A percentile compares a stretch with the other conserved stretches of the same genome.
Conservation (phyloP, 2,888 invertebrate genomes). For the Acanthoscelides obtectus region DNA sequence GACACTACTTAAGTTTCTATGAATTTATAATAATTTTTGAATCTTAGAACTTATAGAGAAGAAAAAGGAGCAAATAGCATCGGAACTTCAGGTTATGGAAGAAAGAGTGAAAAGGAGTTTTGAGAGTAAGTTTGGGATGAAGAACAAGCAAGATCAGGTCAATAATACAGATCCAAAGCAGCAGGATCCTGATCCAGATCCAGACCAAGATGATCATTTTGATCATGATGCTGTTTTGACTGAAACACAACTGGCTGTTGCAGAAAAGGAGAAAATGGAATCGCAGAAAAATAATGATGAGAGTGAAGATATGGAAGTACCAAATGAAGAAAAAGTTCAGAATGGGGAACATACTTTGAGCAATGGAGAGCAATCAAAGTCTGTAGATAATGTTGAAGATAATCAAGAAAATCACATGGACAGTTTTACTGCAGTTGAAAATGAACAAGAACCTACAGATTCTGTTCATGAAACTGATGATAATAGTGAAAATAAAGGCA, state of each 20-base stretch:
- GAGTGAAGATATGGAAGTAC: neutral
- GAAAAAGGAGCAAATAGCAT: constrained; percentile 59
- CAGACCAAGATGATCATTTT: constrained; percentile 5
- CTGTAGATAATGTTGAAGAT: neutral
- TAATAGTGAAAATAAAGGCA: neutral
- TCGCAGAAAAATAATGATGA: neutral
- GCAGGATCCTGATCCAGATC: constrained; percentile 3
- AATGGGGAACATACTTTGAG: neutral
- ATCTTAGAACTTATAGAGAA: constrained; percentile 58
- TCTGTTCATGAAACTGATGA: neutral
- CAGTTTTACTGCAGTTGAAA: neutral
- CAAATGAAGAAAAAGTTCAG: neutral
- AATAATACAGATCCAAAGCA: constrained; percentile 9
- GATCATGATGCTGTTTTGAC: constrained; percentile 7
- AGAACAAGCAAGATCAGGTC: constrained; percentile 10
- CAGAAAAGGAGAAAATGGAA: neutral
- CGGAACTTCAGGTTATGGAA: constrained; percentile 62
- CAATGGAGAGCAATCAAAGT: neutral
- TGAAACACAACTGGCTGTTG: constrained; percentile 4
- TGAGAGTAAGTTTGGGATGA: constrained; percentile 28
- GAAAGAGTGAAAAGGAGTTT: constrained; percentile 47
- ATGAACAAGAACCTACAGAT: neutral
- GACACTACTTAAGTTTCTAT: too few relatives aligned
- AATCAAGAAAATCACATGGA: neutral
- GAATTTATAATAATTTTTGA: constrained; percentile 3